Percentiles rank a stretch among this genome's conserved stretches.
phyloP scores from a whole-genome alignment of 1,140 invertebrate genomes.

The Penaeus vannamei region DNA sequence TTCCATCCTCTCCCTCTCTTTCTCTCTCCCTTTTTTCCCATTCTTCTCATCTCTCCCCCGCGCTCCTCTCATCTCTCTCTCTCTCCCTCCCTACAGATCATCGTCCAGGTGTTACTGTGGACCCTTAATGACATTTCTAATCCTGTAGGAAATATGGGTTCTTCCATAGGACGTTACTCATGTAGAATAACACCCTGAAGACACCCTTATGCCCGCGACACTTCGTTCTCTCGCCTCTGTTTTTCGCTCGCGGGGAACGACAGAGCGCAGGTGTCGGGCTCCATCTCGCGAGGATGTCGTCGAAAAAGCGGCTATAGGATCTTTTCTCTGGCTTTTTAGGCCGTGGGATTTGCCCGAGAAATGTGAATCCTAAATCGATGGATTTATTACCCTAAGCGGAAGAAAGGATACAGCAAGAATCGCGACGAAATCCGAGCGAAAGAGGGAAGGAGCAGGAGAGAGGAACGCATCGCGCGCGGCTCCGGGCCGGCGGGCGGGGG shows the following conservation, averaged over 20 bases:
- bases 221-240: neutral
- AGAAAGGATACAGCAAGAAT: neutral
- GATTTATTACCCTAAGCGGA: neutral
- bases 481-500: neutral
- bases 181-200: slow-evolving; percentile 59
- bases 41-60: neutral
- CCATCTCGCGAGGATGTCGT: neutral
- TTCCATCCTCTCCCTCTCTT: neutral
- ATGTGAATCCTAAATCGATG: no score
- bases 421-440: neutral
- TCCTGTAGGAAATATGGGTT: slow-evolving; percentile 62
- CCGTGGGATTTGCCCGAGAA: no score
- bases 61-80: neutral
- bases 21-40: neutral
- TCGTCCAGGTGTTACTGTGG: slow-evolving; percentile 57
- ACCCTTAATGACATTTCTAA: slow-evolving; percentile 64
- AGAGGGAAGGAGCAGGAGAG: neutral
- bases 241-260: neutral
- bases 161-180: slow-evolving; percentile 46
- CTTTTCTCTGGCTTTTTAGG: no score
- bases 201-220: neutral
- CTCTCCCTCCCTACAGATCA: slow-evolving; percentile 25
- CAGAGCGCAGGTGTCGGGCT: neutral
- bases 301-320: no score
- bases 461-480: no score